A percentile compares a stretch with the other conserved stretches of the same genome.
These are phyloP conservation scores for Pseudomyrmex cubaensis DNA, from an alignment of 1,140 invertebrate species.

Conservation along the genomic window DNA sequence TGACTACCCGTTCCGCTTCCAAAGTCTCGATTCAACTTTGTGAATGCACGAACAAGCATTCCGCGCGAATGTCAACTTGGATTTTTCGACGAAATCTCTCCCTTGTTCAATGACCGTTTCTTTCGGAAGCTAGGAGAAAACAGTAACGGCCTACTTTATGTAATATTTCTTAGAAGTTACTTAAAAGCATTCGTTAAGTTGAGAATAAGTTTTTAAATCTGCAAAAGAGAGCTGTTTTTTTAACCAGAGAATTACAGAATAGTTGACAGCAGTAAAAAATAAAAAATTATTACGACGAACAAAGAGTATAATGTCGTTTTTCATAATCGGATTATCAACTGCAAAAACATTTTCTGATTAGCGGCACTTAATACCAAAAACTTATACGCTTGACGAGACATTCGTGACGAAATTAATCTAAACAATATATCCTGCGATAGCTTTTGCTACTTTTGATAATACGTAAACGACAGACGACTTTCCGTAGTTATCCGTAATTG, in stretches of 20 bases:
- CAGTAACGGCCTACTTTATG: no score
- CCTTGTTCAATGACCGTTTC: slow-evolving; percentile 32
- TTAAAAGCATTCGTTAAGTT: neutral
- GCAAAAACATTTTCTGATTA: neutral
- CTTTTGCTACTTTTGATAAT: slow-evolving; percentile 12
- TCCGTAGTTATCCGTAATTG: slow-evolving; percentile 20
- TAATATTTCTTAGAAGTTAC: no score
- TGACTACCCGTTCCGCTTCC: slow-evolving; percentile 24
- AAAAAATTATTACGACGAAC: neutral
- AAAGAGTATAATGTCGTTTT: neutral
- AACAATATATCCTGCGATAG: neutral
- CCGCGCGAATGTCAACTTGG: slow-evolving; percentile 19
- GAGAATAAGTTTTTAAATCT: neutral
- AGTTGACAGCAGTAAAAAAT: neutral
- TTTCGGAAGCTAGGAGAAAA: slow-evolving; percentile 20
- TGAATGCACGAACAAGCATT: slow-evolving; percentile 20
- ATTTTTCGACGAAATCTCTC: slow-evolving; percentile 22
- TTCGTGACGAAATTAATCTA: neutral
- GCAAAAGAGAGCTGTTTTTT: neutral
- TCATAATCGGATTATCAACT: neutral
- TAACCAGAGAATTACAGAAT: neutral
- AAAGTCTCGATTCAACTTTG: slow-evolving; percentile 34
- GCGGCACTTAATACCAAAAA: slow-evolving; percentile 30
- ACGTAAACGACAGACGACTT: slow-evolving; percentile 37
- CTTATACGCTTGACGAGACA: slow-evolving; percentile 1